Conservation (phyloP, 2,888 invertebrate species). For the Hemistola chrysoprasaria region DNA sequence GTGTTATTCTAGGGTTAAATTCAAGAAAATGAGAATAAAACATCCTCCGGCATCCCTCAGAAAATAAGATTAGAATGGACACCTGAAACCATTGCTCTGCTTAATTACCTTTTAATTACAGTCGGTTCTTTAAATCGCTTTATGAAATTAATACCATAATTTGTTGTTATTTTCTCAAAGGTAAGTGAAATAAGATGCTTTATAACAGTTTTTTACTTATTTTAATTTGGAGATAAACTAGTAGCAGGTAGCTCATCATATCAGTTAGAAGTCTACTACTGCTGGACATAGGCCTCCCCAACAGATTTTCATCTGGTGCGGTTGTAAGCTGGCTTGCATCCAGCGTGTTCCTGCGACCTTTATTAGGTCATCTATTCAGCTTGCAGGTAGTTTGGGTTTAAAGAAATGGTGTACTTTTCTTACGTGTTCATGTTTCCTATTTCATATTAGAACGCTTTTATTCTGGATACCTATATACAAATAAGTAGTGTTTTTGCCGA, state of each 20-base stretch:
- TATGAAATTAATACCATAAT: conserved; percentile 31
- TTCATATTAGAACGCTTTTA: conserved; percentile 15
- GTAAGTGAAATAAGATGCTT: background rate
- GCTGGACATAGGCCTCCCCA: no score
- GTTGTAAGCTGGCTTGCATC: no score
- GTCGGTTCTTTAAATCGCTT: conserved; percentile 39
- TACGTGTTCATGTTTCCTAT: conserved; percentile 2
- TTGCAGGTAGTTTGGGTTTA: no score
- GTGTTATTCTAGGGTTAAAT: background rate
- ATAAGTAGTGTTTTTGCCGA: conserved; percentile 29
- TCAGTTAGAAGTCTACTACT: no score
- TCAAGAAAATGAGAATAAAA: conserved; percentile 20
- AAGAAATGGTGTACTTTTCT: background rate
- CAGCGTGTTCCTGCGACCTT: no score
- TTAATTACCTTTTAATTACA: conserved; percentile 63
- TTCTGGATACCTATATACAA: conserved; percentile 23
- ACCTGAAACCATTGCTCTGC: conserved; percentile 51
- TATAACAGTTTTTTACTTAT: no score
- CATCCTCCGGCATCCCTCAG: conserved; percentile 31
- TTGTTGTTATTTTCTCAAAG: background rate
- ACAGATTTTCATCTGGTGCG: no score
- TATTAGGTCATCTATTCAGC: no score
- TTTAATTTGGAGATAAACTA: no score
- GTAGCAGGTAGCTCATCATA: no score
- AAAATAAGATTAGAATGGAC: conserved; percentile 58